Base-by-base conservation (phyloP, 1,140 invertebrate species). In the Nebria ingens region DNA sequence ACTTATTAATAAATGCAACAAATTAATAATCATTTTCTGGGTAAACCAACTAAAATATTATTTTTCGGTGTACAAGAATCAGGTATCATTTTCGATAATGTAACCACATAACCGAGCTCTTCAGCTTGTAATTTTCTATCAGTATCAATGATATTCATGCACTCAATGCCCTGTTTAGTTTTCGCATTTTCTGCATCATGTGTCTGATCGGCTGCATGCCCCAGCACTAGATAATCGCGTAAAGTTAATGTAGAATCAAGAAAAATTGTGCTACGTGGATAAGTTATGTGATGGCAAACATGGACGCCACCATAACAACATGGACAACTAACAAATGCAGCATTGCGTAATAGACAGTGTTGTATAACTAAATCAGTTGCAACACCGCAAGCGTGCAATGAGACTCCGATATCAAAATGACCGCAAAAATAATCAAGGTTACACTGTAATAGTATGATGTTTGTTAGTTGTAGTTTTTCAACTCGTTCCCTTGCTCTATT, bases 271-370 rank as follows among this genome's bases (percentile, higher is more conserved):
- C 87, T 89, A 58, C 85, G 71, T 0, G 84, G 86, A 73, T 96
- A 94, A 1, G 73, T 70, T 15, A 89, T 68, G 65, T 85, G 79
- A 71, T 91, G 73, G 63, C 84, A 78, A 62, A 78, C 78, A 62
- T 87, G 83, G 38, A 97, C 77, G 1, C 84, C 84, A 2, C 94
- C 94, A 72, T 97, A 97, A 68, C 93, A 98, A 69, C 95, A 98
- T 1, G 93, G 93, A 70, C 91, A 95, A 54, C 90, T 79, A 2
- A 95, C 85, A 77, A 97, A 95, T 55, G 83, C 77, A 0, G 93
- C 92, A 51, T 79, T 76, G 13, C 79, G 79, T 19, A 78, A 67
- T 1, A 89, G 76, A 68, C 93, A 97, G 61, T 87, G 86, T 58
- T 91, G 79, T 50, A 97, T 74, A 0, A 97, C 92, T 55, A 97